Conservation (phyloP, 2,797 vertebrate genomes). For the Rhynchotus rufescens region DNA sequence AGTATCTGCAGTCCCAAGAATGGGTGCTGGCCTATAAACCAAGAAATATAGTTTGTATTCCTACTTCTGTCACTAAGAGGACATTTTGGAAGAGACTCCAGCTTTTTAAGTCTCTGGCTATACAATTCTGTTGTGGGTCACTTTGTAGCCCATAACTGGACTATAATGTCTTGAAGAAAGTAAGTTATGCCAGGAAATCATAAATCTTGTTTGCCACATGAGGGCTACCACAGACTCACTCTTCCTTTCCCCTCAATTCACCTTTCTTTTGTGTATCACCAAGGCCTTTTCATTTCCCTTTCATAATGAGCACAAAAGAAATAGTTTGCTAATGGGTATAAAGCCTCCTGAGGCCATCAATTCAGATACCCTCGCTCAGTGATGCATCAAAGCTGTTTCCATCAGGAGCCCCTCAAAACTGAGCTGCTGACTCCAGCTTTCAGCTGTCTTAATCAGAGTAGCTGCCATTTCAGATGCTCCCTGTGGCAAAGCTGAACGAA, state of each 20-base stretch:
- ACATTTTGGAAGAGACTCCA: no score
- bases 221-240: not conserved
- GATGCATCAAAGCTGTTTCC: not conserved
- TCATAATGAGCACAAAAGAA: not conserved
- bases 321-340: not conserved
- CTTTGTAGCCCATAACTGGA: not conserved
- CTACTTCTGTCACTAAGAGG: not conserved
- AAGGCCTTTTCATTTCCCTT: not conserved
- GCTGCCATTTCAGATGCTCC: not conserved
- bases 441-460: not conserved
- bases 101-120: not conserved
- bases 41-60: not conserved
- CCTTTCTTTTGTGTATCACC: not conserved
- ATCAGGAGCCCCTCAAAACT: not conserved
- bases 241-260: not conserved
- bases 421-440: not conserved
- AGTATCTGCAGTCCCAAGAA: not conserved
- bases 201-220: not conserved
- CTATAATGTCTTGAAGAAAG: not conserved
- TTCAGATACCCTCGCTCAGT: not conserved
- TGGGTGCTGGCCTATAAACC: not conserved
- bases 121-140: rapidly evolving
- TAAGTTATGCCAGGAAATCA: not conserved
- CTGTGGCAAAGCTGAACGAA: not conserved
- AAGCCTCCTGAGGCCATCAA: rapidly evolving